Percentiles rank a stretch among this genome's conserved stretches.
Conservation (phyloP, 23 tunicate genomes). For the Oikopleura dioica region DNA sequence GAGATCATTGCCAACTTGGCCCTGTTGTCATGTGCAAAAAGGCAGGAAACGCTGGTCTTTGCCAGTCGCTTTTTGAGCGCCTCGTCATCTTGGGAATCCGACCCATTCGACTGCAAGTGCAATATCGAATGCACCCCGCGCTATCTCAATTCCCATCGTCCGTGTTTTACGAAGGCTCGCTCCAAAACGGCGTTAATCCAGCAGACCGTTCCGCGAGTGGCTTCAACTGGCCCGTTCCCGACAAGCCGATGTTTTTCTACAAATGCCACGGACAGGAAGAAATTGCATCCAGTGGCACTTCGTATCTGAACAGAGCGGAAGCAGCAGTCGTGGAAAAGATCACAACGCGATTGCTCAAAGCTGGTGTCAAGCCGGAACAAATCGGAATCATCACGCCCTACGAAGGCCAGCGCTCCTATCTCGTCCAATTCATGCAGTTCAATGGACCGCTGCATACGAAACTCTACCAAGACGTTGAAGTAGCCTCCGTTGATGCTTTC, state of each 20-base stretch:
- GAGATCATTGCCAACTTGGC: conserved; percentile 90
- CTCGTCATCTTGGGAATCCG: conserved; percentile 73
- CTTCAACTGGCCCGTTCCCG: conserved; percentile 83
- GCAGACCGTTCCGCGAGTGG: conserved; percentile 17
- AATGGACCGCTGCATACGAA: conserved; percentile 84
- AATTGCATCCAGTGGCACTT: conserved; percentile 85
- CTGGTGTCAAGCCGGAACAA: conserved; percentile 90
- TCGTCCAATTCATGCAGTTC: conserved; percentile 95
- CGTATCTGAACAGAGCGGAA: conserved; percentile 83
- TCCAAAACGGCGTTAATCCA: conserved; percentile 92
- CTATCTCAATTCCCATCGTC: conserved; percentile 87
- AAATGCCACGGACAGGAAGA: conserved; percentile 89
- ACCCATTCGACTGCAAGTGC: conserved; percentile 88
- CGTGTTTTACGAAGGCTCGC: conserved; percentile 80
- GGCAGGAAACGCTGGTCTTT: conserved; percentile 81
- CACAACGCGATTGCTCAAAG: conserved; percentile 64
- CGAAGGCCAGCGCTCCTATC: conserved; percentile 83
- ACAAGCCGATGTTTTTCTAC: conserved; percentile 98
- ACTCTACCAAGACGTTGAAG: conserved; percentile 82
- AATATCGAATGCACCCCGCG: conserved; percentile 95
- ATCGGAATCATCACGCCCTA: conserved; percentile 93
- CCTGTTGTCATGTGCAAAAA: conserved; percentile 98
- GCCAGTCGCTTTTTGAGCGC: conserved; percentile 78
- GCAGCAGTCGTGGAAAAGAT: conserved; percentile 93
- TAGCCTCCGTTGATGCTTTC: conserved; percentile 89